Evolutionary conservation across 1,140 invertebrate genomes (phyloP).

Genomic region (Metaphire vulgaris): DNA sequence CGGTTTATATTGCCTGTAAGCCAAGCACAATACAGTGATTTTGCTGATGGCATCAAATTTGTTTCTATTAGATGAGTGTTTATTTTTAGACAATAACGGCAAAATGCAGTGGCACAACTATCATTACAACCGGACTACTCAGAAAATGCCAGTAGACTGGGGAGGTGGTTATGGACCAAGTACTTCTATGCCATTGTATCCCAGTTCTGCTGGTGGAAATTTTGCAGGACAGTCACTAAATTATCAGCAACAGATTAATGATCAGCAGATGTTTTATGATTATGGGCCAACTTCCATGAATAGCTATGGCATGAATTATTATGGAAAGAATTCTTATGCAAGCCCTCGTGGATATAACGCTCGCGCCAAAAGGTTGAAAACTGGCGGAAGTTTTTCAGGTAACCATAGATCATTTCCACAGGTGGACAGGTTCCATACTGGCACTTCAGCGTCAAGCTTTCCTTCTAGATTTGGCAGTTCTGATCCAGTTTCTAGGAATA

Average conservation of each 20-base stretch:
- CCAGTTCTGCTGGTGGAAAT: too few relatives aligned
- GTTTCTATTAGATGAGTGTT: too few relatives aligned
- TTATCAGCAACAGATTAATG: neutral
- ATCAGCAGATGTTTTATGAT: neutral
- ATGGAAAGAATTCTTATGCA: neutral
- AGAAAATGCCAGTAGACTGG: too few relatives aligned
- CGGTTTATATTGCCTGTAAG: too few relatives aligned
- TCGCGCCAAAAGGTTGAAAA: neutral
- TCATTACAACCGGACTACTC: too few relatives aligned
- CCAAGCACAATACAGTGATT: too few relatives aligned
- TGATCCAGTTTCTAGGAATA: neutral
- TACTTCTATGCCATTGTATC: too few relatives aligned
- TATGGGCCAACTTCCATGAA: neutral
- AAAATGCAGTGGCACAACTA: too few relatives aligned
- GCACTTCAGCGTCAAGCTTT: neutral
- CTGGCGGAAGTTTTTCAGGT: neutral
- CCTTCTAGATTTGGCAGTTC: neutral
- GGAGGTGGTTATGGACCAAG: too few relatives aligned
- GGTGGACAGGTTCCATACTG: neutral
- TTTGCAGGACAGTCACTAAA: neutral
- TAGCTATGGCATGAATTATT: neutral
- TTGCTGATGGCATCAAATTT: too few relatives aligned
- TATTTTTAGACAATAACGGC: too few relatives aligned
- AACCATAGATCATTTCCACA: too few relatives aligned
- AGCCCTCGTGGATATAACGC: neutral